Evolutionary conservation across 92 coral and sea anemone genomes (phyloP), one percentile per base, ranked within the genome.

Genomic region (Parazoanthus atlanticus): DNA sequence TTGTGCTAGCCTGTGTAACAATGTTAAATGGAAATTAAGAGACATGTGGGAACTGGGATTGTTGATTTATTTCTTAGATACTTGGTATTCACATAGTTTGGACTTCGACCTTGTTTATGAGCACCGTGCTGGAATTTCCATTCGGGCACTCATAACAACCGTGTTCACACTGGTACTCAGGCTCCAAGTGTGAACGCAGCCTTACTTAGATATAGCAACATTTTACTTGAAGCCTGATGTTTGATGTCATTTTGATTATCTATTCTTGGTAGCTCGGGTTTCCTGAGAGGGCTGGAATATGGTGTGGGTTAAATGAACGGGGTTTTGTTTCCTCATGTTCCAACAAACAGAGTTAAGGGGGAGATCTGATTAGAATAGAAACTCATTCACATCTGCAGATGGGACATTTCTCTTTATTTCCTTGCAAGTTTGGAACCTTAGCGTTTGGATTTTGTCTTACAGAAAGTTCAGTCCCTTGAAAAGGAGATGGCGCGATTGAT

Each of bases 401-500:
- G 64, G 64, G 25, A 56, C 65, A 56, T 15, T 56, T 56, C 19
- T 56, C 49, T 46, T 46, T 46, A 40, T 40, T 40, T 40, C 43
- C 43, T 40, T 40, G 6, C 2, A 40, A 52, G 2, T 11, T 52
- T 56, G 28, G 2, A 25, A 28, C 10, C 5, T 76, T 0, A 23
- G 26, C 49, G 25, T 46, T 65, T 65, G 31, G 5, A 25, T 71
- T 40, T 73, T 76, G 49, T 72, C 41, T 74, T 83, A 36, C 87
- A 96, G 98, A 96, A 92, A 94, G 98, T 88, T 32, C 81, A 86
- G 21, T 67, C 85, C n/a, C 87, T 96, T 0, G 94, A 96, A 79
- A 91, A 91, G 64, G 97, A 96, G 29, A 88, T 96, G 16, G 84
- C 77, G 74, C 72, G 80, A 66, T 65, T 86, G 91, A 84, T 84